phyloP scores from a whole-genome alignment of 2,797 vertebrate genomes.

The Nothura maculosa region DNA sequence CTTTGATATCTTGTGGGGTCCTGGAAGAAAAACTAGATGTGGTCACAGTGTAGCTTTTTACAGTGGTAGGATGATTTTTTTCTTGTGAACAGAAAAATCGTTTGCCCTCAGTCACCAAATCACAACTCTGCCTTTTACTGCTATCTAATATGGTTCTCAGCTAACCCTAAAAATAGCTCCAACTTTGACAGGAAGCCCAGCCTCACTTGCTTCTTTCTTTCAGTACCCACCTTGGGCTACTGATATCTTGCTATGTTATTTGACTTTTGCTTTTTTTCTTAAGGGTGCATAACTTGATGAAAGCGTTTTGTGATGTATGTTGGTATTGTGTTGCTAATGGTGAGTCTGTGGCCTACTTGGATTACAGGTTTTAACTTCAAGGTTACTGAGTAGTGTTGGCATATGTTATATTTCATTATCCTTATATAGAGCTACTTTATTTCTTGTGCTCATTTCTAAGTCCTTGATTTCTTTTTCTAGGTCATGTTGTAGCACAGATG shows the following conservation, averaged over 20 bases:
- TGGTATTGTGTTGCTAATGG: background rate
- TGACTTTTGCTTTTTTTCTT: background rate
- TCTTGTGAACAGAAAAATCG: background rate
- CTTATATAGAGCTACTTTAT: background rate
- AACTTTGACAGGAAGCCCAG: background rate
- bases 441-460: background rate
- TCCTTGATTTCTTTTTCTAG: background rate
- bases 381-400: background rate
- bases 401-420: background rate
- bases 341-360: background rate
- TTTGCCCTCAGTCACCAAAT: background rate
- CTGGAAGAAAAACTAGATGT: background rate
- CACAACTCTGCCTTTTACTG: background rate
- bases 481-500: background rate
- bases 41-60: background rate
- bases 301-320: background rate
- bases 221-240: accelerated
- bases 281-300: background rate
- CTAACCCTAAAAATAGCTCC: background rate
- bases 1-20: background rate
- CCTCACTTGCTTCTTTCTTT: background rate
- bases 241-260: background rate
- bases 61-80: background rate
- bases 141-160: background rate
- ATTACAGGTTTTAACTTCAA: background rate